Percentiles rank a stretch among this genome's conserved stretches.
phyloP scores from a whole-genome alignment of 2,797 vertebrate genomes.

The Pseudopleuronectes americanus region DNA sequence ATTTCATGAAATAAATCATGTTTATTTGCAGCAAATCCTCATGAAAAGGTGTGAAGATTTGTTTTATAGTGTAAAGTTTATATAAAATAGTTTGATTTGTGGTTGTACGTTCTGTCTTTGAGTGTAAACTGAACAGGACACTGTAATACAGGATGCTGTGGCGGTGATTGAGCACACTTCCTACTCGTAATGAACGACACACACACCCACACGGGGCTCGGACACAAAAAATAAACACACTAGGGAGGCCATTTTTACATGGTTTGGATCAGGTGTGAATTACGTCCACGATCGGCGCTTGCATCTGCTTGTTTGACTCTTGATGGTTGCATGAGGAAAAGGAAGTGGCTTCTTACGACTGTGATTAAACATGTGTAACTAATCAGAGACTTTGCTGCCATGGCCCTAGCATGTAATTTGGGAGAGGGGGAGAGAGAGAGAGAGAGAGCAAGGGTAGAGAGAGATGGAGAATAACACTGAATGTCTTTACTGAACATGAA shows the following conservation, averaged over 20 bases:
- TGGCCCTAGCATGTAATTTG: constrained; percentile 93
- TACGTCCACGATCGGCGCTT: constrained; percentile 85
- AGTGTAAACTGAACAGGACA: constrained; percentile 37
- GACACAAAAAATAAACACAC: constrained; percentile 63
- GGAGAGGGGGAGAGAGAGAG: constrained; percentile 57
- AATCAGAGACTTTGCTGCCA: constrained; percentile 93
- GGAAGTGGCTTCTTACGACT: constrained; percentile 94
- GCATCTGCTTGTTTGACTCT: constrained; percentile 85
- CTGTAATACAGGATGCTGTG: constrained; percentile 24
- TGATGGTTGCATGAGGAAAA: constrained; percentile 88
- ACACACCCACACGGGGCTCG: constrained; percentile 5
- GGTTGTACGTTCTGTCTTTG: background rate
- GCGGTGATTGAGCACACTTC: constrained; percentile 40
- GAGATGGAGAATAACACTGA: constrained; percentile 43
- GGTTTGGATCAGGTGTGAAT: constrained; percentile 93
- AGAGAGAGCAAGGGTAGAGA: constrained; percentile 52
- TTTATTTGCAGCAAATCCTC: constrained; percentile 28
- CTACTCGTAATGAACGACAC: constrained; percentile 28
- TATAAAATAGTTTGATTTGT: constrained; percentile 27
- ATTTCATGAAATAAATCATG: constrained; percentile 17
- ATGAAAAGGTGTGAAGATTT: constrained; percentile 16
- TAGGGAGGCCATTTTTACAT: constrained; percentile 69
- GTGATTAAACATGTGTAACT: constrained; percentile 99
- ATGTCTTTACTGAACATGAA: constrained; percentile 20
- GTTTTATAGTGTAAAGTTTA: constrained; percentile 13